A percentile compares a stretch with the other conserved stretches of the same genome.
phyloP scores from a whole-genome alignment of 2,888 invertebrate species.

The Ectemnius lituratus region DNA sequence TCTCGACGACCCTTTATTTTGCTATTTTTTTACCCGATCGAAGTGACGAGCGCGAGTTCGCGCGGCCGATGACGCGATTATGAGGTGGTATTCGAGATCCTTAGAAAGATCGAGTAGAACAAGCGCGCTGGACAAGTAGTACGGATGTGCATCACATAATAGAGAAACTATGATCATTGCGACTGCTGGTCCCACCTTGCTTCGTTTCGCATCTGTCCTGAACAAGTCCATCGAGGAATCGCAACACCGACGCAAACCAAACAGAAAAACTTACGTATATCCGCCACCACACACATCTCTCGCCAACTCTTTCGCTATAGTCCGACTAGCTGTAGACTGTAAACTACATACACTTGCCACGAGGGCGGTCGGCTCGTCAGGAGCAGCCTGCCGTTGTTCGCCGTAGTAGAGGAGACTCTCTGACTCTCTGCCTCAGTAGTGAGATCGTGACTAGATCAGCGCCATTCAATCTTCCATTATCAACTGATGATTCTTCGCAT shows the following conservation, averaged over 20 bases:
- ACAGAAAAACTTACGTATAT: constrained; percentile 32
- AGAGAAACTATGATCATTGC: constrained; percentile 63
- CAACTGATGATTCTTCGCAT: not conserved
- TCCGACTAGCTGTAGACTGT: constrained; percentile 53
- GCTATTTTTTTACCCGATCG: constrained; percentile 3
- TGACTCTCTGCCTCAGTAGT: constrained; percentile 30
- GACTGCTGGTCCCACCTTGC: constrained; percentile 77
- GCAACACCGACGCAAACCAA: constrained; percentile 48
- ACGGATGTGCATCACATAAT: constrained; percentile 42
- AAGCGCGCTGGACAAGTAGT: constrained; percentile 43
- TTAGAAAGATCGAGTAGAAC: constrained; percentile 12
- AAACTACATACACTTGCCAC: constrained; percentile 14
- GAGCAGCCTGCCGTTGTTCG: constrained; percentile 13
- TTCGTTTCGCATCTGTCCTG: constrained; percentile 68
- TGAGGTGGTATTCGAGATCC: not conserved
- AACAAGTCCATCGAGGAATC: constrained; percentile 54
- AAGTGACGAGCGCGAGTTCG: not conserved
- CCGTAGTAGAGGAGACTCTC: constrained; percentile 24
- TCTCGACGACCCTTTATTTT: constrained; percentile 9
- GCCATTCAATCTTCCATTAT: constrained; percentile 29
- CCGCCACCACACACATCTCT: constrained; percentile 48
- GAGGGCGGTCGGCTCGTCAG: constrained; percentile 40
- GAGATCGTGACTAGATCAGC: constrained; percentile 34
- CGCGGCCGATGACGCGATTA: not conserved
- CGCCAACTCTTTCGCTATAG: constrained; percentile 45